Conservation (phyloP, 2,797 vertebrate genomes). For the Scyliorhinus canicula region DNA sequence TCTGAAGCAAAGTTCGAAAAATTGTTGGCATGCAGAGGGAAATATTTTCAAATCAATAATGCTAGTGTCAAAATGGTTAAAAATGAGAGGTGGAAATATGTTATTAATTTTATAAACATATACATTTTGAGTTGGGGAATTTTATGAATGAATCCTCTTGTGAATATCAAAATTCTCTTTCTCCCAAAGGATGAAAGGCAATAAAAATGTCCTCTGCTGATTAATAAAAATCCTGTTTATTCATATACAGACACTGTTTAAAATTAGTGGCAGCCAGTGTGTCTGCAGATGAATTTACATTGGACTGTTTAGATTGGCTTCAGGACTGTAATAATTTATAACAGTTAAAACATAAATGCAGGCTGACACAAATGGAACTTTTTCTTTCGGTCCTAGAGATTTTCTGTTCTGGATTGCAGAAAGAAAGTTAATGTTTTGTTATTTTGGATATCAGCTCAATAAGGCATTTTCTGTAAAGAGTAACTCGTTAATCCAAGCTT, state of each 20-base stretch:
- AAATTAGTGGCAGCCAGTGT: slow-evolving; percentile 77
- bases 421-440: slow-evolving; percentile 33
- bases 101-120: slow-evolving; percentile 34
- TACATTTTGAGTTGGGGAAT: slow-evolving; percentile 29
- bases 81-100: slow-evolving; percentile 20
- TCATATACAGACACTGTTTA: slow-evolving; percentile 81
- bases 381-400: slow-evolving; percentile 74
- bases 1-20: background rate
- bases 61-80: slow-evolving; percentile 23
- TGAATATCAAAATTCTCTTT: slow-evolving; percentile 36
- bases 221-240: slow-evolving; percentile 70
- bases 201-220: slow-evolving; percentile 46
- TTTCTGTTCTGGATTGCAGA: slow-evolving; percentile 52
- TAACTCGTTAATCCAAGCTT: slow-evolving; percentile 15
- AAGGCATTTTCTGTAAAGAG: slow-evolving; percentile 15
- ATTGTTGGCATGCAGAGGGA: background rate
- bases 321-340: slow-evolving; percentile 88
- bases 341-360: slow-evolving; percentile 85
- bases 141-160: slow-evolving; percentile 37
- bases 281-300: slow-evolving; percentile 88
- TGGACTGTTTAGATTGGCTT: slow-evolving; percentile 87
- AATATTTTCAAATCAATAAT: slow-evolving; percentile 25
- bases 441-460: slow-evolving; percentile 12
- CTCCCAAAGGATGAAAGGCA: slow-evolving; percentile 39
- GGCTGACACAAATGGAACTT: slow-evolving; percentile 61